A percentile compares a stretch with the other conserved stretches of the same genome.
Conservation (phyloP, 2,113 vertebrate genomes). For the Hypanus sabinus region DNA sequence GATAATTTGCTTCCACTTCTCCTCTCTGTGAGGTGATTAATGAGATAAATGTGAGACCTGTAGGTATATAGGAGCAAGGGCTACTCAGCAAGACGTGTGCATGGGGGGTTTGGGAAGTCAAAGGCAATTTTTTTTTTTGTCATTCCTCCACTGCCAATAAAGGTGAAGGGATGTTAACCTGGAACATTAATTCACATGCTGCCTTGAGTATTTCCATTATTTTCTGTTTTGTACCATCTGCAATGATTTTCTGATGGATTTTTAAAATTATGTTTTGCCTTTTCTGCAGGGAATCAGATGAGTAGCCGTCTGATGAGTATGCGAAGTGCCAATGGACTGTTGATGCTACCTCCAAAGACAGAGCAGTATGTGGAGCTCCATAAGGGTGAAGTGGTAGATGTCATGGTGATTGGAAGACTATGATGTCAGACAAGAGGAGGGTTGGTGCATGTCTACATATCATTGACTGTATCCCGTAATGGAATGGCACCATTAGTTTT, state of each 20-base stretch:
- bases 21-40: too few species aligned
- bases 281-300: slow-evolving; percentile 86
- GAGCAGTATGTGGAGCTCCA: slow-evolving; percentile 99
- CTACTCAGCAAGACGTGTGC: too few species aligned
- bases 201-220: too few species aligned
- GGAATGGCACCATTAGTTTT: slow-evolving; percentile 99
- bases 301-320: slow-evolving; percentile 99
- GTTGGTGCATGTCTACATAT: slow-evolving; percentile 99
- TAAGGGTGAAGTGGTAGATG: slow-evolving; percentile 98
- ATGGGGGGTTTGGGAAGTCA: too few species aligned
- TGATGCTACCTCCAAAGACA: slow-evolving; percentile 99
- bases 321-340: slow-evolving; percentile 96
- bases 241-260: neutral
- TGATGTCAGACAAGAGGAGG: slow-evolving; percentile 78
- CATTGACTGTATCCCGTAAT: slow-evolving; percentile 99
- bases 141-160: neutral
- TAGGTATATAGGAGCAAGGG: too few species aligned
- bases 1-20: too few species aligned
- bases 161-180: too few species aligned
- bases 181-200: too few species aligned
- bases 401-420: slow-evolving; percentile 99
- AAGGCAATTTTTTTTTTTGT: neutral
- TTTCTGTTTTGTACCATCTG: neutral
- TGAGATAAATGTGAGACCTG: too few species aligned
- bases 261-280: neutral